These are phyloP conservation scores for Troides helena DNA, from an alignment of 2,888 invertebrate species.

Conservation along the genomic window DNA sequence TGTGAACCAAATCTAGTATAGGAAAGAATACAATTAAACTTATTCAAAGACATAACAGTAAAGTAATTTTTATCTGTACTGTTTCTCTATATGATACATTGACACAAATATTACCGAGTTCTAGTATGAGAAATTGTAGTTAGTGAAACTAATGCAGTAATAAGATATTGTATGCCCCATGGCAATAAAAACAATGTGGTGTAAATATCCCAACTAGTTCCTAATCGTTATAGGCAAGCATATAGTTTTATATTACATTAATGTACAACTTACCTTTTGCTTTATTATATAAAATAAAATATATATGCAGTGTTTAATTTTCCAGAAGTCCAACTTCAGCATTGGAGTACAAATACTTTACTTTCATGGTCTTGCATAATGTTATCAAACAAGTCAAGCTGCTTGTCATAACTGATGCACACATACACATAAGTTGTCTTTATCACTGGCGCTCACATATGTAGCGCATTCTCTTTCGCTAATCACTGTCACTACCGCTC, in stretches of 20 bases:
- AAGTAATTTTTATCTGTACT: no score
- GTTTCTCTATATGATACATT: no score
- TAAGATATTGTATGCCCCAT: no score
- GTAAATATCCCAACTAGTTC: no score
- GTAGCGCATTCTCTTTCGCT: conserved; percentile 38
- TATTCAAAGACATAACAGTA: no score
- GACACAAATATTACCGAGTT: no score
- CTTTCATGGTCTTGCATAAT: conserved; percentile 13
- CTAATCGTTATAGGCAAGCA: no score
- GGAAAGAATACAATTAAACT: neutral
- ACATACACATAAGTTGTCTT: conserved; percentile 19
- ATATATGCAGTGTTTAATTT: neutral
- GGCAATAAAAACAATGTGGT: no score
- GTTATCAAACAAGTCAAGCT: conserved; percentile 8
- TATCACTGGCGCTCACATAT: conserved; percentile 22
- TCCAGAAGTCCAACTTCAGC: conserved; percentile 2
- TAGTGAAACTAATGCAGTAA: no score
- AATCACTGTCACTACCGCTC: conserved; percentile 70
- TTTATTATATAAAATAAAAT: neutral
- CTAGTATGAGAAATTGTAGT: no score
- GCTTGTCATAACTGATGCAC: conserved; percentile 3
- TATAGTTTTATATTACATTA: neutral
- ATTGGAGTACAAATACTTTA: conserved; percentile 5
- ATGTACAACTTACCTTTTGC: neutral
- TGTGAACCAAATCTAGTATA: conserved; percentile 8